Evolutionary conservation across 2,888 invertebrate species (phyloP).

Genomic region (Digitonthophagus gazella): DNA sequence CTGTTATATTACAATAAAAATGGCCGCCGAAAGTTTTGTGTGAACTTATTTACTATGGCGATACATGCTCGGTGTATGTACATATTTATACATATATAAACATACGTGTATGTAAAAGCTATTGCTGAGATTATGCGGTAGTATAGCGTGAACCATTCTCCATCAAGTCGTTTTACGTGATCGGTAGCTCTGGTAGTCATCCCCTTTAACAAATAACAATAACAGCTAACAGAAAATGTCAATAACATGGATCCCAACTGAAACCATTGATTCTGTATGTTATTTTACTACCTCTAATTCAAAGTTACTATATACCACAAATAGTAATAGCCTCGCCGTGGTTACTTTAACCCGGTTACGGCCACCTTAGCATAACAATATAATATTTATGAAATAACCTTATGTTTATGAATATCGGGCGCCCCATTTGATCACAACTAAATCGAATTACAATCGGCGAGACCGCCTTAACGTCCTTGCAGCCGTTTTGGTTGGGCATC

Average conservation of each 20-base stretch:
- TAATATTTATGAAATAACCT: constrained; percentile 55
- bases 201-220: constrained; percentile 51
- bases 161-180: constrained; percentile 25
- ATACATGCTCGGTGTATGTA: constrained; percentile 35
- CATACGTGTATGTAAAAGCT: constrained; percentile 27
- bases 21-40: constrained; percentile 24
- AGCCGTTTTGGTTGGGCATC: constrained; percentile 63
- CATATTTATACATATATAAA: constrained; percentile 39
- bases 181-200: constrained; percentile 23
- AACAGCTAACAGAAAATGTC: constrained; percentile 50
- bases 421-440: constrained; percentile 52
- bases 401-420: constrained; percentile 51
- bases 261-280: constrained; percentile 54
- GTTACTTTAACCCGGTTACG: constrained; percentile 38
- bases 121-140: constrained; percentile 24
- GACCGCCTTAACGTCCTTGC: constrained; percentile 43
- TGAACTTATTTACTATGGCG: constrained; percentile 25
- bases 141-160: constrained; percentile 31
- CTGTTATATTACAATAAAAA: constrained; percentile 24
- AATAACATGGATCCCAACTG: constrained; percentile 51
- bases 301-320: constrained; percentile 56
- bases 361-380: constrained; percentile 54
- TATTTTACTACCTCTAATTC: constrained; percentile 53
- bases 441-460: constrained; percentile 48
- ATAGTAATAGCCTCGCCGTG: constrained; percentile 47